Conservation (phyloP, 2,113 vertebrate genomes). For the Zeus faber region DNA sequence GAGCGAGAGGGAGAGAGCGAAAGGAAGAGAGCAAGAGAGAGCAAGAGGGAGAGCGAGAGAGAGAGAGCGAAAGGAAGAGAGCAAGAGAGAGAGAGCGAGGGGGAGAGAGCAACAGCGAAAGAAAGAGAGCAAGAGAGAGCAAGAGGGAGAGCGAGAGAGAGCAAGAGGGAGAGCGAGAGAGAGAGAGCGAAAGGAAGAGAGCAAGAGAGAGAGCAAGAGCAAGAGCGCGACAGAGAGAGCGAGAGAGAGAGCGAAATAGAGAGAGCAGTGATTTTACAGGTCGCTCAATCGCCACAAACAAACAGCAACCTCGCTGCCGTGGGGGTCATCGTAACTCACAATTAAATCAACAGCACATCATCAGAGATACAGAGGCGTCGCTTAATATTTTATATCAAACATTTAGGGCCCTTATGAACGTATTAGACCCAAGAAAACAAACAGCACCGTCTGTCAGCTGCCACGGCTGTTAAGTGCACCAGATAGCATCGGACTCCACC, state of each 20-base stretch:
- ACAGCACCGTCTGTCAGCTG: background rate
- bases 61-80: constrained; percentile 21
- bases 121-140: constrained; percentile 27
- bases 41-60: constrained; percentile 18
- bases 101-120: constrained; percentile 12
- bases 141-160: constrained; percentile 15
- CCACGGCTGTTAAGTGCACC: background rate
- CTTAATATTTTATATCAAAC: constrained; percentile 18
- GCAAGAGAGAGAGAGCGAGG: constrained; percentile 28
- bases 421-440: background rate
- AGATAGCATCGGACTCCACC: background rate
- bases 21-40: constrained; percentile 25
- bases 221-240: constrained; percentile 27
- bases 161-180: constrained; percentile 21
- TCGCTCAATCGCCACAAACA: constrained; percentile 21
- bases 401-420: constrained; percentile 14
- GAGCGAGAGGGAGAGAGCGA: constrained; percentile 27
- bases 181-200: constrained; percentile 26
- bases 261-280: constrained; percentile 42
- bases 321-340: constrained; percentile 42
- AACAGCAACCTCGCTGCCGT: constrained; percentile 28
- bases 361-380: constrained; percentile 27
- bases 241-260: constrained; percentile 18
- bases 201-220: constrained; percentile 25
- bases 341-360: constrained; percentile 31